phyloP scores from a whole-genome alignment of 1,140 invertebrate genomes.

The Drosophila kepulauana region DNA sequence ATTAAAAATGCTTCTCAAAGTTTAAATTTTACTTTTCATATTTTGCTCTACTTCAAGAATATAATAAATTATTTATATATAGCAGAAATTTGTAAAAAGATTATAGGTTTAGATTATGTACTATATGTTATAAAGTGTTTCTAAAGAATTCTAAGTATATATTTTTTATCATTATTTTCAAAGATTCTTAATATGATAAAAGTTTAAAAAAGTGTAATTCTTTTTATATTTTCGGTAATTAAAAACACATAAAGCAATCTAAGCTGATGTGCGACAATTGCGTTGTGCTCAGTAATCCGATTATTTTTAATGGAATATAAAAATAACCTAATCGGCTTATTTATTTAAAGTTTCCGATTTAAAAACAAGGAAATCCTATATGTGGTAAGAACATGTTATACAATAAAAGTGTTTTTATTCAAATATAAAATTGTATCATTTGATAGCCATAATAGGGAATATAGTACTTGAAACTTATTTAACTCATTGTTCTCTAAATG shows the following conservation, averaged over 20 bases:
- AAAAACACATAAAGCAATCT: constrained; percentile 5
- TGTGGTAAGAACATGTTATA: neutral
- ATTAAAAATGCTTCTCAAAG: too few relatives aligned
- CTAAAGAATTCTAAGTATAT: too few relatives aligned
- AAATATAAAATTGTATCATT: constrained; percentile 1
- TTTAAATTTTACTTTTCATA: too few relatives aligned
- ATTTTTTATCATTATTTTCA: too few relatives aligned
- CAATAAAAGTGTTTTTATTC: neutral
- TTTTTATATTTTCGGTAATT: too few relatives aligned
- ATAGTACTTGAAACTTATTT: constrained; percentile 34
- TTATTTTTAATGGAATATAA: constrained; percentile 38
- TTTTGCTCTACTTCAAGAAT: too few relatives aligned
- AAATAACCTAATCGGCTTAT: constrained; percentile 34
- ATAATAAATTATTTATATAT: too few relatives aligned
- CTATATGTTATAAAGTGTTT: too few relatives aligned
- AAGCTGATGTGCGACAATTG: constrained; percentile 14
- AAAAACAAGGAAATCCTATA: neutral
- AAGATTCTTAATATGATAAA: too few relatives aligned
- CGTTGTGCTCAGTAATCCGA: constrained; percentile 28
- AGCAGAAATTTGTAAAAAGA: too few relatives aligned
- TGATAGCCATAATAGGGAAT: constrained; percentile 6
- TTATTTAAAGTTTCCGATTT: constrained; percentile 11
- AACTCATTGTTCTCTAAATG: constrained; percentile 28
- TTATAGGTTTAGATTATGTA: too few relatives aligned
- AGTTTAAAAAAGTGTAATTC: too few relatives aligned